Evolutionary conservation across 2,797 vertebrate genomes (phyloP), one percentile per base, ranked within the genome.

Genomic region (Poeciliopsis gracilis): DNA sequence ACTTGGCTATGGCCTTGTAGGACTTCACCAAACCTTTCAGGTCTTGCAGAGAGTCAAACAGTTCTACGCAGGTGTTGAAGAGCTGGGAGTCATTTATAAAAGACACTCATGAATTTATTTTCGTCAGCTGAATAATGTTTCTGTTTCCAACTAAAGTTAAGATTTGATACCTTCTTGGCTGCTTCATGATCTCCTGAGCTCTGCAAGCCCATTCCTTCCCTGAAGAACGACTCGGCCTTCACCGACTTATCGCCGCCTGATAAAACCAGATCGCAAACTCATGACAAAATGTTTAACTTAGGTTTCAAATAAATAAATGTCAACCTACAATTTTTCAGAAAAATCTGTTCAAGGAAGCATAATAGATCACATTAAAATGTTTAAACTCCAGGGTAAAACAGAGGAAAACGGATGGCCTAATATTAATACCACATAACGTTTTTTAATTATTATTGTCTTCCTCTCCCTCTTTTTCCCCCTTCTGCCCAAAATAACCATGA

Each of bases 171-270:
- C 90, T 91, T 53, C 80, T 81, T 90, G 73, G 94, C 93, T 0
- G 71, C 76, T 36, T 30, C 5, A 0, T 94, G 90, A 84, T 94
- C 84, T 77, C 88, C 90, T 67, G 83, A 41, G 0, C 77, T 76
- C 84, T 95, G 94, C 88, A 94, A 90, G 80, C 87, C 75, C 78
- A 92, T 86, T 47, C 93, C 95, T 1, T 95, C 77, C 36, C 18
- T 86, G 75, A 92, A 92, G 0, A 82, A 79, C 0, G 90, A 87
- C 8, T 93, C 88, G 8, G 78, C 92, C 75, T 95, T 80, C 0
- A 82, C 51, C 9, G 87, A 94, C 82, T 13, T 91, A 84, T 97
- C 89, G 75, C 83, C 95, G 63, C 90, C 97, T 99, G 81, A 76
- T 87, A 82, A 85, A 0, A 84, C 12, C 38, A 1, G 66, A 69